Conservation (phyloP, 1,140 invertebrate species). For the Campodea augens region DNA sequence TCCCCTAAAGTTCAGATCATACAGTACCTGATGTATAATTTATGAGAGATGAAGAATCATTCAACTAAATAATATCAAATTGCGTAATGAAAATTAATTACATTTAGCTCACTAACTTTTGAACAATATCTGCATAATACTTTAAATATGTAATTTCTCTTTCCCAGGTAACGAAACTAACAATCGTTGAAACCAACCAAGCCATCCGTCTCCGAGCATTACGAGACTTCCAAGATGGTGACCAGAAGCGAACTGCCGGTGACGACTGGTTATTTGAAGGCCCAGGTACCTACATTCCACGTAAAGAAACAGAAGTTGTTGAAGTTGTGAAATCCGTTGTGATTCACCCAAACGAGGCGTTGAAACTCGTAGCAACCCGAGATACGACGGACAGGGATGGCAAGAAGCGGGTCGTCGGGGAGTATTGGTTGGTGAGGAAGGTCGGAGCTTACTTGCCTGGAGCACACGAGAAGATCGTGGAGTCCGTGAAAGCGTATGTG, state of each 20-base stretch:
- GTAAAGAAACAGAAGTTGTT: conserved; percentile 28
- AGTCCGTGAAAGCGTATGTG: conserved; percentile 27
- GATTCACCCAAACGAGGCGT: conserved; percentile 28
- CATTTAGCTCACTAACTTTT: background rate
- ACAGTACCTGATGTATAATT: too few relatives aligned
- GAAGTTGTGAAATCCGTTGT: conserved; percentile 24
- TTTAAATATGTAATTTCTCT: background rate
- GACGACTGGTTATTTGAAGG: conserved; percentile 34
- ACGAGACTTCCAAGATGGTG: conserved; percentile 26
- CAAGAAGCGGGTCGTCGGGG: conserved; percentile 25
- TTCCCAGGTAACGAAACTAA: conserved; percentile 21
- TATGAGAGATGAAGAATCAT: background rate
- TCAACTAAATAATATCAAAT: background rate
- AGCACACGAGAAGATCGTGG: conserved; percentile 31
- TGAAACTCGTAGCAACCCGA: conserved; percentile 25
- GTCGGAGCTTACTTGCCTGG: conserved; percentile 31
- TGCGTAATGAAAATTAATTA: background rate
- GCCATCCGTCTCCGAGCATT: conserved; percentile 25
- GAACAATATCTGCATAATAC: background rate
- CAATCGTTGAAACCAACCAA: conserved; percentile 26
- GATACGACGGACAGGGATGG: conserved; percentile 28
- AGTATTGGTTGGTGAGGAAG: conserved; percentile 31
- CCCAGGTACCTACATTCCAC: conserved; percentile 30
- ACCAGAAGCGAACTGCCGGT: conserved; percentile 24
- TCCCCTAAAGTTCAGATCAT: too few relatives aligned